phyloP scores from a whole-genome alignment of 2,797 vertebrate species.

The Enteromius thamalakanensis region DNA sequence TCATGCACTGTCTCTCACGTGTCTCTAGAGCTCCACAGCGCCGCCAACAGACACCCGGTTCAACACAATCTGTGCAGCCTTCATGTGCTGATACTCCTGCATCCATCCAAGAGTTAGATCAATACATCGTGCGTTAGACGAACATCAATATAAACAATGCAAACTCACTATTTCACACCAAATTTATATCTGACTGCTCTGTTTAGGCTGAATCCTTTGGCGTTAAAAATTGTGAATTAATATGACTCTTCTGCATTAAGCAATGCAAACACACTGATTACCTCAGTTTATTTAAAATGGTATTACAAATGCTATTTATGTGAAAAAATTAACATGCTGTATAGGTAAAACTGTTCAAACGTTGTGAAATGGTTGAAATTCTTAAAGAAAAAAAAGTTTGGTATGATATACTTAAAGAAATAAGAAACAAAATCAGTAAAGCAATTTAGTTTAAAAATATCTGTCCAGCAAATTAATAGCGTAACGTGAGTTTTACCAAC shows the following conservation, averaged over 20 bases:
- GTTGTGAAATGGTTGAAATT: not conserved
- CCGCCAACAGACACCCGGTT: not conserved
- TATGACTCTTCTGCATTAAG: not conserved
- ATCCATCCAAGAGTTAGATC: not conserved
- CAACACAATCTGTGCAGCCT: not conserved
- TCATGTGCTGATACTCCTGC: not conserved
- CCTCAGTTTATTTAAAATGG: not conserved
- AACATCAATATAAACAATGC: not conserved
- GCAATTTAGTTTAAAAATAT: not conserved
- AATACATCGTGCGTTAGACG: too few species aligned
- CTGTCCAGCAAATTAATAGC: not conserved
- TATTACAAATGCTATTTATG: not conserved
- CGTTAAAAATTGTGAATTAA: not conserved
- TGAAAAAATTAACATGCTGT: not conserved
- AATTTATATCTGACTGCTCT: not conserved
- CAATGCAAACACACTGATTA: not conserved
- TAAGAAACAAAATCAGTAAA: not conserved
- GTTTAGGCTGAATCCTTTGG: not conserved
- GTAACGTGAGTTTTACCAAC: not conserved
- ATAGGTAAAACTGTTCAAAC: not conserved
- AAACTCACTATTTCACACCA: not conserved
- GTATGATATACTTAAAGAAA: not conserved
- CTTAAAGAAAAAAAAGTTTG: not conserved
- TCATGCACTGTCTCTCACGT: slow-evolving; percentile 39
- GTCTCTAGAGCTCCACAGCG: slow-evolving; percentile 32